Evolutionary conservation across 1,140 invertebrate genomes (phyloP), one percentile per base, ranked within the genome.

Genomic region (Euura lappo): DNA sequence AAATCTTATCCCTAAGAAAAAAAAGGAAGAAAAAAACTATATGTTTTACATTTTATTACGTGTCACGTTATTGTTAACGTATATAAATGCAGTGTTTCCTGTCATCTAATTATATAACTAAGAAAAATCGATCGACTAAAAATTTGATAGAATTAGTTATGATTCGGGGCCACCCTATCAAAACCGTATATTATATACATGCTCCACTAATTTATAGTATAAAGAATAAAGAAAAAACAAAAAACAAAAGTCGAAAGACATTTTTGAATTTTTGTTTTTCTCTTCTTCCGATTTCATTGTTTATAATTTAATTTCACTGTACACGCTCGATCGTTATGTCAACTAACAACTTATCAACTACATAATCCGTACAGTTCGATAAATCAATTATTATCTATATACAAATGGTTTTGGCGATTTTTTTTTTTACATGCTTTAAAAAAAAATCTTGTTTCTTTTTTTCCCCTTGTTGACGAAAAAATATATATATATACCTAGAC

Each of bases 341-440:
- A 46, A 69, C 77, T 71, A 51, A 71, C 67, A 77, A 72, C 75
- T 51, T 75, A 28, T 28, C 0, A 28, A 28, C 28, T 76, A 69
- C 76, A 78, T 79, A 70, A 78, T 79, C 76, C 73, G 75, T 77
- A 75, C 74, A 75, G 77, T 72, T 77, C 76, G 72, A 67, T 73
- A 78, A 80, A 79, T 75, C 77, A 78, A 80, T 75, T 84, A 82
- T 85, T 73, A 83, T 28, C 28, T 28, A 28, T 28, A 28, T 28
- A 28, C 28, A 28, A 84, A 81, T 84, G 72, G 79, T 80, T 84
- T 84, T 85, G 82, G 80, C 81, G 80, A 80, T 79, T 84, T 28
- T 28, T 28, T 28, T 28, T 28, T 28, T 28, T 28, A 28, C 28
- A 28, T 28, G 28, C 28, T 28, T 28, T 28, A 28, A 28, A 28